A percentile compares a stretch with the other conserved stretches of the same genome.
These are phyloP conservation scores for Scortum barcoo DNA, from an alignment of 2,113 vertebrate genomes.

Conservation along the genomic window DNA sequence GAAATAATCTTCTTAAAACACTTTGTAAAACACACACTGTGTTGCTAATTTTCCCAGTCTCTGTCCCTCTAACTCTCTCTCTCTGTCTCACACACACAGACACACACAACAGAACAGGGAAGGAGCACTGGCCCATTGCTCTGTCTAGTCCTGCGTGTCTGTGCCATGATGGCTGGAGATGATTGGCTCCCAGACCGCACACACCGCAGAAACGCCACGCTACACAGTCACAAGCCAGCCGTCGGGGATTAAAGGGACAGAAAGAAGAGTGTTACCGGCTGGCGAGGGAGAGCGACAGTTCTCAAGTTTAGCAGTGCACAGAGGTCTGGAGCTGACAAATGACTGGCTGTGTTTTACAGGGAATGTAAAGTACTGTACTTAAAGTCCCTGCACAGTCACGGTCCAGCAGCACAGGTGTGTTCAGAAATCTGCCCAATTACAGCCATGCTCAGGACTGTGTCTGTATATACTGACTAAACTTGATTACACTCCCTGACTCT, in stretches of 20 bases:
- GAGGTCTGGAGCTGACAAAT: conserved; percentile 57
- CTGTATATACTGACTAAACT: not conserved
- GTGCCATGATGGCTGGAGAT: conserved; percentile 83
- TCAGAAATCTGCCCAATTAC: conserved; percentile 41
- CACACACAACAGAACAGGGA: conserved; percentile 49
- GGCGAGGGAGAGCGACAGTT: conserved; percentile 43
- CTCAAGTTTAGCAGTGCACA: conserved; percentile 61
- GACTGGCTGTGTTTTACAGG: conserved; percentile 50
- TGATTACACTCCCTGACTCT: conserved; percentile 2
- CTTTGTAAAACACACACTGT: conserved; percentile 25
- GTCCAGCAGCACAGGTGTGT: conserved; percentile 37
- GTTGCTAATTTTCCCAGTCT: conserved; percentile 51
- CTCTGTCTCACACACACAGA: conserved; percentile 25
- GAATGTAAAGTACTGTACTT: conserved; percentile 32
- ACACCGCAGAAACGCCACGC: conserved; percentile 72
- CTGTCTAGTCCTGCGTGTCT: conserved; percentile 83
- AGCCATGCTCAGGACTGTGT: not conserved
- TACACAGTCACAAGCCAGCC: conserved; percentile 78
- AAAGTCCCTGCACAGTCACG: conserved; percentile 22
- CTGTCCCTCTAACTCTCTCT: not conserved
- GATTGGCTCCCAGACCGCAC: conserved; percentile 78
- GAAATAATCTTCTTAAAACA: conserved; percentile 34
- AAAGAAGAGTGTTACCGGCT: conserved; percentile 67
- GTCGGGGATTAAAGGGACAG: conserved; percentile 79
- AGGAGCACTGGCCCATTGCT: conserved; percentile 77